A percentile compares a stretch with the other conserved stretches of the same genome.
phyloP scores from a whole-genome alignment of 2,797 vertebrate genomes.

The Sphenodon punctatus region DNA sequence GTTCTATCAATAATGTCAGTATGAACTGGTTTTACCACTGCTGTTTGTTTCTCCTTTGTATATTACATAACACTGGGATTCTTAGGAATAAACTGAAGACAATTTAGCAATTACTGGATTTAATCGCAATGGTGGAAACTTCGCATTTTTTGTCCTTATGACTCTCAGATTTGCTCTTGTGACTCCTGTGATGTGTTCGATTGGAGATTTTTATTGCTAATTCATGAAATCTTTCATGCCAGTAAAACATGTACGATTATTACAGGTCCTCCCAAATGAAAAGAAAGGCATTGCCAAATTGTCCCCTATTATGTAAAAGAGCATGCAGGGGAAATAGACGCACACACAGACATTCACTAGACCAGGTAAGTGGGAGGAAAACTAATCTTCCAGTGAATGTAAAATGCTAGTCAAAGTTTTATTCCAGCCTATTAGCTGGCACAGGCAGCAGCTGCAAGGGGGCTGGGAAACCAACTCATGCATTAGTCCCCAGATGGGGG shows the following conservation, averaged over 20 bases:
- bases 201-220: conserved; percentile 11
- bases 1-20: not conserved
- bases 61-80: not conserved
- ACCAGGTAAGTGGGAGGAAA: not conserved
- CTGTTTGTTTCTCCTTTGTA: not conserved
- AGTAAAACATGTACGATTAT: not conserved
- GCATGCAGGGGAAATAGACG: not conserved
- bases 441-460: not conserved
- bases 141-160: conserved; percentile 7
- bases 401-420: not conserved
- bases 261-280: conserved; percentile 4
- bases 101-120: not conserved
- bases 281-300: not conserved
- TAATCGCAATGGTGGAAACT: not conserved
- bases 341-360: not conserved
- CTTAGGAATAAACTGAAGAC: not conserved
- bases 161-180: not conserved
- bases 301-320: not conserved
- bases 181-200: not conserved
- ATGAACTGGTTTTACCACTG: not conserved
- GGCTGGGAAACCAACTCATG: not conserved
- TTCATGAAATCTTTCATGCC: conserved; percentile 5
- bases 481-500: fast-evolving
- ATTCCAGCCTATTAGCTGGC: not conserved
- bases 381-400: not conserved